Evolutionary conservation across 2,113 vertebrate genomes (phyloP), one percentile per base, ranked within the genome.

Genomic region (Mellivora capensis): DNA sequence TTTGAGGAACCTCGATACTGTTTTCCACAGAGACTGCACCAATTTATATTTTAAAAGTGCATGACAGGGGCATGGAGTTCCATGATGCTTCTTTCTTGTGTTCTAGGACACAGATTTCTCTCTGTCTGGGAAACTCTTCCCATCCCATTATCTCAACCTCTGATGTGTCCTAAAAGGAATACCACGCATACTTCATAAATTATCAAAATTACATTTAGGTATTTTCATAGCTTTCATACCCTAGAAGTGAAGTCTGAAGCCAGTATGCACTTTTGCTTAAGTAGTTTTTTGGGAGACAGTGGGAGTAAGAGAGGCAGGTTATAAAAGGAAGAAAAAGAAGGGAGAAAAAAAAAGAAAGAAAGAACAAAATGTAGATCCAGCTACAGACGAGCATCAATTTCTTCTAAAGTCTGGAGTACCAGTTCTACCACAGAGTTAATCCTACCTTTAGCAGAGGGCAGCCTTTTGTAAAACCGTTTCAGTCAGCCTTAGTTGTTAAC

Each of bases 261-360:
- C 29, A 21, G 5, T 64, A 86, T 62, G 12, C 25, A 7, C 54
- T 84, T 49, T 61, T 62, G 6, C 42, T 61, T n/a, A 42, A 21
- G 13, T 10, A 59, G 31, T 52, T 77, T 71, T 79, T 54, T 39
- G 20, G 18, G 9, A 31, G 2, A 67, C 1, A 10, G 10, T 17
- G 37, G 14, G 42, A 67, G 17, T 74, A 15, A 96, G 14, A 13
- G 44, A 39, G n/a, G 14, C 14, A 69, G 47, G 39, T 71, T 21
- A 34, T 12, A 80, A 87, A 80, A 74, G 17, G 37, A 13, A 54
- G 9, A 62, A 5, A 9, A 23, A 37, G 7, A 4, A 64, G 7
- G n/a, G n/a, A 29, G 6, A 31, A 4, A 42, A 0, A 9, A 7
- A 37, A 64, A 31, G 3, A 27, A 6, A 42, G 1, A 9, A 7